Base-by-base conservation (phyloP, 2,797 vertebrate genomes). In the Schizothorax lantsangensis region DNA sequence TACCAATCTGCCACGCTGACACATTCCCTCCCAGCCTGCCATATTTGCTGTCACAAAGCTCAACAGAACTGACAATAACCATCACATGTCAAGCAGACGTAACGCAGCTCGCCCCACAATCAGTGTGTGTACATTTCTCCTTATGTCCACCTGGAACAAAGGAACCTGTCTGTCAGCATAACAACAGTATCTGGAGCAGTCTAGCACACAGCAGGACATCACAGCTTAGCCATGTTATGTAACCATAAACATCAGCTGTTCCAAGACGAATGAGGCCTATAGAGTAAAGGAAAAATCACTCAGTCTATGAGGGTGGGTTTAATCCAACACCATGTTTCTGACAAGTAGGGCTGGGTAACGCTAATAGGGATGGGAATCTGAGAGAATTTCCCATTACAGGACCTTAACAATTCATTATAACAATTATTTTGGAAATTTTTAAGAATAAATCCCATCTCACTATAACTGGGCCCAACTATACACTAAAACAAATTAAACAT, bases 211-310 rank as follows among this genome's bases (percentile, higher is more conserved):
- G 77, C 79, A 71, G 79, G 69, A 83, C 84, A 79, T 62, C 80
- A 81, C 47, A 82, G 82, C 71, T 88, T 79, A 86, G 75, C 36
- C 49, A 26, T 59, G 73, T 88, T 88, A 88, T 57, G 71, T 84
- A 89, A 90, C 59, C 68, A 71, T 43, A 89, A 84, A 87, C 83
- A 88, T 87, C 88, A 83, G 68, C 87, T 87, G 84, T 81, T 88
- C 69, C 75, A 79, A 71, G 66, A 85, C 49, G 9, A 85, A 79
- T 36, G 49, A 71, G 66, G 75, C 66, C 73, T 80, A 43, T 0
- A 71, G 71, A 47, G 45, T 54, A 64, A 74, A 87, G 74, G 62
- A 72, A 85, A 57, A 86, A 30, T 71, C 12, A 64, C 69, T 77
- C 33, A 19, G 47, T 45, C 11, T 64, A 26, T 72, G 78, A 80